Conservation (phyloP, 2,888 invertebrate species). For the Neoitamus cyanurus region DNA sequence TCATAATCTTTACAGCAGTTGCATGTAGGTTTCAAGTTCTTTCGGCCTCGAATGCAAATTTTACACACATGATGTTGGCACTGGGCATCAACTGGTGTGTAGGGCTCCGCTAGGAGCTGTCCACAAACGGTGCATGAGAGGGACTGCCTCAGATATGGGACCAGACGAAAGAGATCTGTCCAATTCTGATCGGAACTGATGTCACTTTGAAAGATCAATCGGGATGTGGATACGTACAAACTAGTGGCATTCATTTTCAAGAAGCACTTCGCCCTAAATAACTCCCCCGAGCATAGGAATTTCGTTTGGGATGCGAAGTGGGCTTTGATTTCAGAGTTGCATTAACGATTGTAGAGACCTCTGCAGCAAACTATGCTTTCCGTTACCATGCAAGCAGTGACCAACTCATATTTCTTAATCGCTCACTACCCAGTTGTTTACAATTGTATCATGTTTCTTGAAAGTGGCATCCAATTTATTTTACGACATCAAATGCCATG, state of each 20-base stretch:
- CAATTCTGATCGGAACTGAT: constrained; percentile 73
- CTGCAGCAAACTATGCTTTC: neutral
- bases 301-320: neutral
- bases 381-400: neutral
- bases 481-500: neutral
- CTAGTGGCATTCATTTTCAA: constrained; percentile 64
- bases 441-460: neutral
- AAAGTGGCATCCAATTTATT: neutral
- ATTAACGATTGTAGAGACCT: neutral
- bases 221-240: constrained; percentile 60
- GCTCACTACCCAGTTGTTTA: neutral
- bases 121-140: constrained; percentile 92
- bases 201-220: constrained; percentile 58
- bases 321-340: neutral
- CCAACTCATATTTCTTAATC: neutral
- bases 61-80: constrained; percentile 93
- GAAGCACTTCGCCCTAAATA: constrained; percentile 55
- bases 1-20: constrained; percentile 85
- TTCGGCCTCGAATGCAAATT: constrained; percentile 84
- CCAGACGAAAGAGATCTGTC: constrained; percentile 83
- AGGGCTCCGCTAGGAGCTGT: constrained; percentile 83
- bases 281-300: neutral
- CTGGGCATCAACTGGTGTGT: constrained; percentile 79
- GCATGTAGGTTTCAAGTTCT: constrained; percentile 86
- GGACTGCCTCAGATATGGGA: constrained; percentile 87